These are phyloP conservation scores for Vanessa cardui DNA, from an alignment of 2,888 invertebrate species.

Conservation along the genomic window DNA sequence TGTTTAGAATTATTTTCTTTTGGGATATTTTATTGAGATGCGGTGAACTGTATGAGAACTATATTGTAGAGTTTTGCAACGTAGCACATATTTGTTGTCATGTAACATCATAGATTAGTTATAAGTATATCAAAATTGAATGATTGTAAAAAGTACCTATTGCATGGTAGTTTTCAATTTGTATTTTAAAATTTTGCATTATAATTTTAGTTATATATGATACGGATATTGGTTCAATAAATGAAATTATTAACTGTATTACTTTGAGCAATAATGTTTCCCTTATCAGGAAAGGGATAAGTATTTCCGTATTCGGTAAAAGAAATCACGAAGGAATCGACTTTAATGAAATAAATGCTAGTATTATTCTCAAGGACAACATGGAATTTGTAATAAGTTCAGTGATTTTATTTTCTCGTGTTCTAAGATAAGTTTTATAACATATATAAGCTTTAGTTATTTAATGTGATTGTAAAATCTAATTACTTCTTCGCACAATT, in stretches of 20 bases:
- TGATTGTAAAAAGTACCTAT: no score
- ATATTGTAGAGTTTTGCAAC: no score
- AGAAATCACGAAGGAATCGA: constrained; percentile 1
- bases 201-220: no score
- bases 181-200: no score
- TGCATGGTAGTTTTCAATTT: no score
- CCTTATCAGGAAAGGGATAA: neutral
- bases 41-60: no score
- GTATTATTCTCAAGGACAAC: neutral
- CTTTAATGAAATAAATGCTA: constrained; percentile 1
- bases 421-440: neutral
- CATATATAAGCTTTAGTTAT: neutral
- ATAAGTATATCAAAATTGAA: no score
- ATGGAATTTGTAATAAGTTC: neutral
- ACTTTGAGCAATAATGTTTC: neutral
- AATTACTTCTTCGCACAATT: constrained; percentile 25
- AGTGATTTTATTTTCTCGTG: neutral
- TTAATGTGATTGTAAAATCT: constrained; percentile 9
- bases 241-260: neutral
- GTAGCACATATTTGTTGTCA: no score
- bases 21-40: no score
- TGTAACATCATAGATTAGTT: no score
- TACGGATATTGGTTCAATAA: neutral
- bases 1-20: no score
- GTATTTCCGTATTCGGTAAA: neutral